Base-by-base conservation (phyloP, 2,888 invertebrate species). In the Drosophila macrospina region DNA sequence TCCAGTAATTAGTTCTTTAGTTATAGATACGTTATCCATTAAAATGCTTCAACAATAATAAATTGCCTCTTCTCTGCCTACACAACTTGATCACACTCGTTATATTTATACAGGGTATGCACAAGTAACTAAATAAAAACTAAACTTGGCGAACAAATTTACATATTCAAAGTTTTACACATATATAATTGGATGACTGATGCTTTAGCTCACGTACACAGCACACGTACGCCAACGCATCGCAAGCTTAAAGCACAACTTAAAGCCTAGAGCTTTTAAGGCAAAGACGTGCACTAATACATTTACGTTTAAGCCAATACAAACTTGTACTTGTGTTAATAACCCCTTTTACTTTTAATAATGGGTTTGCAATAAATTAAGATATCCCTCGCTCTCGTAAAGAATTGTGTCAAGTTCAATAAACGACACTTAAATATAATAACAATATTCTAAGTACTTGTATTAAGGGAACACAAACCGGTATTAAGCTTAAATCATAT, bases 381-480 rank as follows among this genome's bases (percentile, higher is more conserved):
- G 20, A 41, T 54, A 15, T 7, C 28, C 20, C 15, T 24, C 44
- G 20, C 34, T 8, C 15, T 16, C 24, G 36, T 13, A 34, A n/a
- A 47, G 44, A 54, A 57, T 11, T 59, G 45, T 54, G 69, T 51
- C 37, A 56, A 55, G 59, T 64, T 64, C 51, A 56, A 65, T 41
- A 59, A 15, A 69, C 51, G 52, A 48, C n/a, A 57, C 5, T 50
- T 45, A 41, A 54, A 52, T 41, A 42, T 52, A 41, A 54, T 51
- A 34, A 26, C 26, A 56, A 34, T 1, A 32, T n/a, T 26, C 7
- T 16, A 52, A 48, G 7, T 73, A 59, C 44, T 39, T 39, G 36
- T 16, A 47, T 30, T 47, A 34, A 48, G 32, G 55, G 24, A 16
- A 10, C 48, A 45, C 34, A 42, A 68, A 61, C 74, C 34, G 36